phyloP scores from a whole-genome alignment of 2,113 vertebrate genomes.

The Phoxinus phoxinus region DNA sequence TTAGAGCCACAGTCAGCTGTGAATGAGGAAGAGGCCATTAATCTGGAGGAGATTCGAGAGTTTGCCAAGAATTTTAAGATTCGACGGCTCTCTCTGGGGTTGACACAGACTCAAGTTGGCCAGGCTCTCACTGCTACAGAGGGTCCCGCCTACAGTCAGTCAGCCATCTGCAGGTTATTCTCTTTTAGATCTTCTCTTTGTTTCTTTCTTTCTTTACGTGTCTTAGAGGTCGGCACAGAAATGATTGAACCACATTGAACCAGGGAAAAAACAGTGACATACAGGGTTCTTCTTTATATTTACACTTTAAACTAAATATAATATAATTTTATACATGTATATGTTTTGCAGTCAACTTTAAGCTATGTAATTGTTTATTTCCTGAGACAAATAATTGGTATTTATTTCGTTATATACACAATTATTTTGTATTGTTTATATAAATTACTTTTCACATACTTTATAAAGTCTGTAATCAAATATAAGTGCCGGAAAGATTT shows the following conservation, averaged over 20 bases:
- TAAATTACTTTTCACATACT: too few species aligned
- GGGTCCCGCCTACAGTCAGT: slow-evolving; percentile 96
- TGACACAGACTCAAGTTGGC: slow-evolving; percentile 96
- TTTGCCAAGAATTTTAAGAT: slow-evolving; percentile 99
- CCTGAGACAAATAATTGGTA: too few species aligned
- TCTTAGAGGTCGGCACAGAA: not conserved
- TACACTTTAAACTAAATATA: too few species aligned
- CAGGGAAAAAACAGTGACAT: too few species aligned
- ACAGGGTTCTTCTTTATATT: too few species aligned
- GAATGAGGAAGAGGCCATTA: slow-evolving; percentile 88
- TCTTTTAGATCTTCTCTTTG: not conserved
- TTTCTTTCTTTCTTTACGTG: not conserved
- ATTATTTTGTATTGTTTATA: too few species aligned
- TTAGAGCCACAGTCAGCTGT: slow-evolving; percentile 83
- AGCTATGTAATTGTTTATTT: too few species aligned
- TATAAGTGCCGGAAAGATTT: too few species aligned
- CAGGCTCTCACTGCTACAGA: slow-evolving; percentile 94
- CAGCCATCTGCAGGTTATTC: slow-evolving; percentile 92
- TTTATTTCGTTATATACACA: too few species aligned
- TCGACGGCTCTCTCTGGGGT: slow-evolving; percentile 89
- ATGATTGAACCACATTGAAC: not conserved
- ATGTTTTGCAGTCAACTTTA: too few species aligned
- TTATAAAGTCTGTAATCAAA: too few species aligned
- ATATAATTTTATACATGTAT: too few species aligned
- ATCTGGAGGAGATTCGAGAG: slow-evolving; percentile 95